phyloP scores from a whole-genome alignment of 30 jellyfish, hydroid and myxozoan species.

The Aurelia aurita complex sp. Pacific region DNA sequence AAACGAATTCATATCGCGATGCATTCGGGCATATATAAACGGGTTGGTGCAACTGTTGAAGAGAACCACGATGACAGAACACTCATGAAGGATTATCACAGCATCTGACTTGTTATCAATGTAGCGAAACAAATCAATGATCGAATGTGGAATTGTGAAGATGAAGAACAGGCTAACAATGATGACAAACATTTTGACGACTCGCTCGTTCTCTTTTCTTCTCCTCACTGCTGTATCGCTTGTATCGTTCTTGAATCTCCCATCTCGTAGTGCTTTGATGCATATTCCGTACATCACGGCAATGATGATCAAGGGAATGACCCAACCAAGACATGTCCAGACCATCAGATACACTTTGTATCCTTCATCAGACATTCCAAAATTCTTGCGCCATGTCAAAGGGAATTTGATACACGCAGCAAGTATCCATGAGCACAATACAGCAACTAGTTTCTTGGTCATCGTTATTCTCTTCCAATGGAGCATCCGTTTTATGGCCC shows the following conservation, averaged over 20 bases:
- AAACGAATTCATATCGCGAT: constrained; percentile 57
- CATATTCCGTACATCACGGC: constrained; percentile 44
- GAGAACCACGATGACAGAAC: constrained; percentile 65
- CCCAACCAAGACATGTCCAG: constrained; percentile 78
- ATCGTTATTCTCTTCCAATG: constrained; percentile 49
- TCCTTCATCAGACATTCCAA: constrained; percentile 62
- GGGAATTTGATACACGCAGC: constrained; percentile 73
- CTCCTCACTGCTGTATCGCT: constrained; percentile 62
- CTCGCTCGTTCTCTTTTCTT: constrained; percentile 52
- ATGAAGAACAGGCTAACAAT: constrained; percentile 54
- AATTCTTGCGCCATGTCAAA: constrained; percentile 62
- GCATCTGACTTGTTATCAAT: constrained; percentile 66
- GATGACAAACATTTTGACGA: constrained; percentile 53
- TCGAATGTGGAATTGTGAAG: constrained; percentile 69
- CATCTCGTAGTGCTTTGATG: constrained; percentile 23
- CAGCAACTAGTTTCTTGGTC: constrained; percentile 31
- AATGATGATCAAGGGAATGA: constrained; percentile 51
- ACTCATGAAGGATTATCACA: constrained; percentile 52
- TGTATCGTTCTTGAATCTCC: constrained; percentile 30
- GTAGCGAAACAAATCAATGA: constrained; percentile 69
- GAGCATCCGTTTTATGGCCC: constrained; percentile 61
- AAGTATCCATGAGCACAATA: constrained; percentile 42
- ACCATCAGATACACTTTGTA: constrained; percentile 66
- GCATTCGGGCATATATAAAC: constrained; percentile 69
- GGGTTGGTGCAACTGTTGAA: constrained; percentile 75